Evolutionary conservation across 2,797 vertebrate genomes (phyloP).

Genomic region (Rhinella marina): DNA sequence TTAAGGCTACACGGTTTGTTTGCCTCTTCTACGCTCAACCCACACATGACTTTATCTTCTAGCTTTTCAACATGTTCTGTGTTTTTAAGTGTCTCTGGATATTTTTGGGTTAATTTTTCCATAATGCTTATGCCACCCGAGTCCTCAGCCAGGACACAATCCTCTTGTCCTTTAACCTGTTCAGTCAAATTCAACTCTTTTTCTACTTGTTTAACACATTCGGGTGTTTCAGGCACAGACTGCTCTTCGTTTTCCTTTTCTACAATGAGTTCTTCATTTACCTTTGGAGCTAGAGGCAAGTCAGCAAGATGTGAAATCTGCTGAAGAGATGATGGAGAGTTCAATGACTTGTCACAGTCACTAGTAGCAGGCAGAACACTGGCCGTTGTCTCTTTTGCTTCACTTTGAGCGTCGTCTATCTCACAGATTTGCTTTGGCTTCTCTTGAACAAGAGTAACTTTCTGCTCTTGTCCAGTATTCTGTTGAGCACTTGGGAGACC

Average conservation of each 20-base stretch:
- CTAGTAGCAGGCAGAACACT: background rate
- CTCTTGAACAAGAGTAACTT: background rate
- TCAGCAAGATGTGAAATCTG: background rate
- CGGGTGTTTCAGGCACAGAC: background rate
- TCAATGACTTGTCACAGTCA: constrained; percentile 35
- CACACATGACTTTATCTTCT: constrained; percentile 14
- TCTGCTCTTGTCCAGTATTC: background rate
- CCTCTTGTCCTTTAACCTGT: background rate
- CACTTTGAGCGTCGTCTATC: background rate
- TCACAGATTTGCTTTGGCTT: background rate
- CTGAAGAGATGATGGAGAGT: background rate
- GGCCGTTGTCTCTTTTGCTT: constrained; percentile 13
- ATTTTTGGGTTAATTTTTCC: constrained; percentile 9
- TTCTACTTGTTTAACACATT: background rate
- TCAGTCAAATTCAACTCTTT: background rate
- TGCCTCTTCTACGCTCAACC: background rate
- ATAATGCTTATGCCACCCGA: background rate
- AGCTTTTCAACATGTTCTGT: constrained; percentile 24
- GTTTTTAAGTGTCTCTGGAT: constrained; percentile 31
- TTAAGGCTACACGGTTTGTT: constrained; percentile 14
- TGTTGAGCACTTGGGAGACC: background rate
- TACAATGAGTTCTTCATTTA: background rate
- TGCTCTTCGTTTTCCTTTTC: constrained; percentile 12
- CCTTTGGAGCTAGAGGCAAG: background rate
- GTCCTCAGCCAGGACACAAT: background rate